Conservation (phyloP, 2,888 invertebrate species). For the Spatulosminthurus flaviceps region DNA sequence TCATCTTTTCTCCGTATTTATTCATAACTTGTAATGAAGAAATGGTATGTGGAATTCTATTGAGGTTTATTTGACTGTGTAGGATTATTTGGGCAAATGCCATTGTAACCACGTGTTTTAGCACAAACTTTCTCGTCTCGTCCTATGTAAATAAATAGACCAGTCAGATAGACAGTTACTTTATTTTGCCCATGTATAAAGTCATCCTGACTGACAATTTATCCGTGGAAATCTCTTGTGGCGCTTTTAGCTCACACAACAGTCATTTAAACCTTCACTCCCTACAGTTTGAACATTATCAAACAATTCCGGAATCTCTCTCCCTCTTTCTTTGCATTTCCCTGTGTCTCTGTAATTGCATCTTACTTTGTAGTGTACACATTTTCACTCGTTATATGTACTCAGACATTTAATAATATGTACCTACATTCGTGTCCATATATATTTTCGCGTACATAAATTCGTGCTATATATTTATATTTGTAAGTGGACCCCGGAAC, state of each 20-base stretch:
- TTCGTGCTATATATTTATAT: too few relatives aligned
- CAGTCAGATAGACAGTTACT: background rate
- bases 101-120: too few relatives aligned
- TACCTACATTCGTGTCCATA: background rate
- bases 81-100: too few relatives aligned
- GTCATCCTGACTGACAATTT: slow-evolving; percentile 15
- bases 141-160: background rate
- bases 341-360: background rate
- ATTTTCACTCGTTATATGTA: too few relatives aligned
- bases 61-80: too few relatives aligned
- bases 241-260: background rate
- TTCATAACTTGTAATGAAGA: too few relatives aligned
- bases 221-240: background rate
- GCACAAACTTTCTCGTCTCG: too few relatives aligned
- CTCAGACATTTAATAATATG: too few relatives aligned
- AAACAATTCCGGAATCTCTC: background rate
- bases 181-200: background rate
- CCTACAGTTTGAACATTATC: background rate
- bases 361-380: too few relatives aligned
- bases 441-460: background rate
- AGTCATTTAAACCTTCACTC: background rate
- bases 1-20: too few relatives aligned
- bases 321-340: background rate
- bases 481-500: too few relatives aligned
- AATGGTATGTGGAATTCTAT: too few relatives aligned